Percentiles rank a stretch among this genome's conserved stretches.
Evolutionary conservation across 2,113 vertebrate genomes (phyloP).

Genomic region (Solenodon paradoxus): DNA sequence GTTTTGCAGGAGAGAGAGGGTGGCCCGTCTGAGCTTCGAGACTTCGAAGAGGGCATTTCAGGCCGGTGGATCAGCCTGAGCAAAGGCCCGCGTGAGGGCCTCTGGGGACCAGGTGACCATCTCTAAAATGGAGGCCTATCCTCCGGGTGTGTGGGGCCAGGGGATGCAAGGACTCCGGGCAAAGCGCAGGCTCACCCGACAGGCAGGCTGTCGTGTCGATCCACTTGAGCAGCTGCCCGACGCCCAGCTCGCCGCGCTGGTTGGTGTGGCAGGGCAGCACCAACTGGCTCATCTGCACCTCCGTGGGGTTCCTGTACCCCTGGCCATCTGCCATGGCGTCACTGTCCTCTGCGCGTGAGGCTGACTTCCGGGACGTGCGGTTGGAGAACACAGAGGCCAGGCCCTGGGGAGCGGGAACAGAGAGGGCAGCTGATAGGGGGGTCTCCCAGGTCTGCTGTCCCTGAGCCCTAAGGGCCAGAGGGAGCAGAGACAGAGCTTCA

Average conservation of each 20-base stretch:
- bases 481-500: neutral
- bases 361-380: constrained; percentile 51
- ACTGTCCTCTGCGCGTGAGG: neutral
- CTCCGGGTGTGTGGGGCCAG: rapidly evolving
- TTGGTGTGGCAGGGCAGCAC: constrained; percentile 96
- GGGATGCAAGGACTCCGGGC: rapidly evolving
- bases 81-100: neutral
- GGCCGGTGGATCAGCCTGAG: neutral
- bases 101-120: neutral
- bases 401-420: neutral
- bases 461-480: neutral
- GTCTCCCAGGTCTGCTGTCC: neutral
- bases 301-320: constrained; percentile 88
- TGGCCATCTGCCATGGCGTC: constrained; percentile 76
- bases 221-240: constrained; percentile 97
- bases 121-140: neutral
- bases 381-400: constrained; percentile 47
- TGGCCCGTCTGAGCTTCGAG: neutral
- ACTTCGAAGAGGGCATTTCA: neutral
- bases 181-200: constrained; percentile 83
- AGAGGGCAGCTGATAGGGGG: neutral
- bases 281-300: constrained; percentile 98
- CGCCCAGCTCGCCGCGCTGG: constrained; percentile 91
- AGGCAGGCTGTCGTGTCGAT: constrained; percentile 97
- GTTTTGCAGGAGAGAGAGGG: rapidly evolving